Evolutionary conservation across 2,797 vertebrate genomes (phyloP), one percentile per base, ranked within the genome.

Genomic region (Coilia nasus): DNA sequence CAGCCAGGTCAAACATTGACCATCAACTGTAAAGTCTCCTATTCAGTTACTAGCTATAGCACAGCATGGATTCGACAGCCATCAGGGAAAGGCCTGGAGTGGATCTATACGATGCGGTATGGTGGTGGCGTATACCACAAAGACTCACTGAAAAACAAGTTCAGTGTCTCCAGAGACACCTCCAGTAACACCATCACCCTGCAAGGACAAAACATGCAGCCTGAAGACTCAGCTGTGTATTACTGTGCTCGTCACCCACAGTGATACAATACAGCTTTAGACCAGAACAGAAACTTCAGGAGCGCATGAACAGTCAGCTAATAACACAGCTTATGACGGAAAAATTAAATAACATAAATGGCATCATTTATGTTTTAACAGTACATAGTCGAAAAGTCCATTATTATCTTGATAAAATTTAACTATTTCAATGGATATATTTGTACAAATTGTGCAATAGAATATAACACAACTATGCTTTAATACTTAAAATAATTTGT

Each of bases 191-290:
- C 85, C 56, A 12, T 89, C 44, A 59, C n/a, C 47, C 46, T 59
- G 3, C 59, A 80, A 56, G 83, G 64, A 60, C 60, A 80, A 23
- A 71, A n/a, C n/a, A 2, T n/a, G 31, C 10, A 71, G 19, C n/a
- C 11, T 23, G 46, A 41, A 41, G 87, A 89, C 84, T 87, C 82
- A 31, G 85, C 85, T 83, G 87, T 89, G 81, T 89, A 88, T 89
- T 17, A 31, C 84, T 89, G 85, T 59, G 75, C 0, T 0, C 0
- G 82, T 31, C 0, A 67, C 2, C 0, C 62, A 67, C 57, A 81
- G 25, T 85, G 81, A 83, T 4, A 47, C n/a, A 57, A 9, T 81
- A 57, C 56, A 57, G 19, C 56, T 19, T 57, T 19, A 57, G 56
- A 15, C 35, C 35, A 41, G 35, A 41, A 41, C 35, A 41, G 5